Conservation (phyloP, 2,113 vertebrate species). For the Odocoileus virginianus region DNA sequence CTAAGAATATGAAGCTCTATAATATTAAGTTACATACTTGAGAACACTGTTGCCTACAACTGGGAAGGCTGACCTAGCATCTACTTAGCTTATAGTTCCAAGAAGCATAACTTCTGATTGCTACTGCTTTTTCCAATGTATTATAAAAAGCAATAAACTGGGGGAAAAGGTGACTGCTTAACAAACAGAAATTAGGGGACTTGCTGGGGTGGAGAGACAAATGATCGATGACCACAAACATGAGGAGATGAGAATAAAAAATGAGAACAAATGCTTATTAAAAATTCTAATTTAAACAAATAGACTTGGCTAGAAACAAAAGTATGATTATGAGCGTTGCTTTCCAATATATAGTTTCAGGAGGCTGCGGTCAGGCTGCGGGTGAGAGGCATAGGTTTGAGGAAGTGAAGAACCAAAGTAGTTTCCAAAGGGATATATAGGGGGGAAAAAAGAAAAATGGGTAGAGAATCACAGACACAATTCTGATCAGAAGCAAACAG, state of each 20-base stretch:
- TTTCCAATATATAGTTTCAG: neutral
- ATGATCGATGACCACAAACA: neutral
- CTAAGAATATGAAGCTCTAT: neutral
- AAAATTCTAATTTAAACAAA: slow-evolving; percentile 38
- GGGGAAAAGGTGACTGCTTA: neutral
- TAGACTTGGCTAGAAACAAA: neutral
- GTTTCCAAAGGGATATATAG: neutral
- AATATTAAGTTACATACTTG: neutral
- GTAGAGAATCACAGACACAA: neutral
- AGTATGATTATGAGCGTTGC: neutral
- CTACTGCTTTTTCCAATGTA: neutral
- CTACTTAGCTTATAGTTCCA: neutral
- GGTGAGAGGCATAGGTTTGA: neutral
- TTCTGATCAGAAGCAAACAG: neutral
- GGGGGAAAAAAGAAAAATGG: neutral
- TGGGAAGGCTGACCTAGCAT: neutral
- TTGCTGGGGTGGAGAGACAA: neutral
- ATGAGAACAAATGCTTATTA: neutral
- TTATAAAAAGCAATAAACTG: neutral
- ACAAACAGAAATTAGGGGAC: neutral
- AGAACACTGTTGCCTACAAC: neutral
- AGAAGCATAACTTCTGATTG: neutral
- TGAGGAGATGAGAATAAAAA: neutral
- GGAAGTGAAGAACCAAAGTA: neutral
- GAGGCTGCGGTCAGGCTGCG: neutral